Conservation (phyloP, 2,113 vertebrate genomes). For the Macquaria ambigua region DNA sequence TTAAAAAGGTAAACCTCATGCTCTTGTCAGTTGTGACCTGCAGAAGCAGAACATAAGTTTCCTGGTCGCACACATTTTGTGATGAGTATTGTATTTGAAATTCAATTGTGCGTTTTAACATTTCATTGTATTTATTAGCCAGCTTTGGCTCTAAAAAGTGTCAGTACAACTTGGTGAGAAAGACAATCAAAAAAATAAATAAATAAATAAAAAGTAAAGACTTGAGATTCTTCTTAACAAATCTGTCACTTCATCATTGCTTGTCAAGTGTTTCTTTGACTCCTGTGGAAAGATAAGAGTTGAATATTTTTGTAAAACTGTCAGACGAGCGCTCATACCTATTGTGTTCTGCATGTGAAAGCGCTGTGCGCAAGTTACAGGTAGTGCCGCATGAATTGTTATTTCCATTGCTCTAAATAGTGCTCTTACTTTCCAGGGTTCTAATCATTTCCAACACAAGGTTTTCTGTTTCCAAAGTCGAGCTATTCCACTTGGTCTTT, state of each 20-base stretch:
- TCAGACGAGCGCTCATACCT: not conserved
- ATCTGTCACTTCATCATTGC: slow-evolving; percentile 85
- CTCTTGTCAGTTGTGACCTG: slow-evolving; percentile 87
- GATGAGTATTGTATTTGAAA: slow-evolving; percentile 89
- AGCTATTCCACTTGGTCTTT: slow-evolving; percentile 69
- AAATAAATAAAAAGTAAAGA: slow-evolving; percentile 88
- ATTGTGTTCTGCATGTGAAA: slow-evolving; percentile 25
- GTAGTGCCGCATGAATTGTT: slow-evolving; percentile 44
- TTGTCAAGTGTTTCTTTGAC: not conserved
- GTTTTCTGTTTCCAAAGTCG: slow-evolving; percentile 66
- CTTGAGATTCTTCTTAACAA: slow-evolving; percentile 77
- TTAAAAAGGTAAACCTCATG: slow-evolving; percentile 69
- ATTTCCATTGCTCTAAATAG: slow-evolving; percentile 64
- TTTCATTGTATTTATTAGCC: slow-evolving; percentile 99
- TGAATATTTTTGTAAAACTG: not conserved
- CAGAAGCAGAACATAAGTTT: slow-evolving; percentile 79
- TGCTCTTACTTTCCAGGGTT: slow-evolving; percentile 58
- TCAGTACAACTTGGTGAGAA: slow-evolving; percentile 91
- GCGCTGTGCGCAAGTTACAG: slow-evolving; percentile 36
- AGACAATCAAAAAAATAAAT: slow-evolving; percentile 92
- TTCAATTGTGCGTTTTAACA: slow-evolving; percentile 90
- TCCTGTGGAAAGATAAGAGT: not conserved
- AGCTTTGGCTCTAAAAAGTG: slow-evolving; percentile 93
- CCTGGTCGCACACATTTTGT: slow-evolving; percentile 85
- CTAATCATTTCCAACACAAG: slow-evolving; percentile 75